Evolutionary conservation across 1,140 invertebrate genomes (phyloP), one percentile per base, ranked within the genome.

Genomic region (Diuraphis noxia): DNA sequence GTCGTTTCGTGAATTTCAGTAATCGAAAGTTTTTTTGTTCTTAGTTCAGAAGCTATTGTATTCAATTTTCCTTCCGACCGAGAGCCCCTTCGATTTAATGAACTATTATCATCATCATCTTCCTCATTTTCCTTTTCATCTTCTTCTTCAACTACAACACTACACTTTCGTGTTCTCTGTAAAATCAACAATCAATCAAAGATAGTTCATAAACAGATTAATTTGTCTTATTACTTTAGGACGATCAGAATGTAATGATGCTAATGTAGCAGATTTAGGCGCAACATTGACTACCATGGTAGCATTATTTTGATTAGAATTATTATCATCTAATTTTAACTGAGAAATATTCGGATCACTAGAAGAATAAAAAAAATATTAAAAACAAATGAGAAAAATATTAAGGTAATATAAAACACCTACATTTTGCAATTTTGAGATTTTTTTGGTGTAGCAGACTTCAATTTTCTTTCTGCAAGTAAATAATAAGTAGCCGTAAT

Each of bases 401-500:
- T 87, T 49, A 34, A 25, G 19, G 30, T 63, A 88, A 63, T 34
- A 30, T 23, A 19, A 30, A 40, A 88, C 17, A 72, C 19, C 30
- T 91, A 91, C 89, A 52, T 91, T 91, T 91, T 91, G 30, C 3
- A 25, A 52, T 34, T 92, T 86, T 93, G 94, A 49, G 94, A 93
- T 92, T 95, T 94, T 93, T 97, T 96, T 92, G 96, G 95, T 40
- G 96, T 94, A 91, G 97, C 96, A 81, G 96, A 95, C 93, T 96
- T 95, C 40, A 99, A 94, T 94, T 98, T 98, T 92, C 98, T 95
- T 94, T 99, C 99, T 40, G 98, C 98, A 92, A 99, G 94, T 93
- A 99, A 95, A 95, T 98, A 99, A 95, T 99, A 99, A 46, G 99
- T 99, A 43, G 99, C 99, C 49, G 99, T 99, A 92, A 99, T 97